phyloP scores from a whole-genome alignment of 2,888 invertebrate species.

The Drosophila nr. fundita region DNA sequence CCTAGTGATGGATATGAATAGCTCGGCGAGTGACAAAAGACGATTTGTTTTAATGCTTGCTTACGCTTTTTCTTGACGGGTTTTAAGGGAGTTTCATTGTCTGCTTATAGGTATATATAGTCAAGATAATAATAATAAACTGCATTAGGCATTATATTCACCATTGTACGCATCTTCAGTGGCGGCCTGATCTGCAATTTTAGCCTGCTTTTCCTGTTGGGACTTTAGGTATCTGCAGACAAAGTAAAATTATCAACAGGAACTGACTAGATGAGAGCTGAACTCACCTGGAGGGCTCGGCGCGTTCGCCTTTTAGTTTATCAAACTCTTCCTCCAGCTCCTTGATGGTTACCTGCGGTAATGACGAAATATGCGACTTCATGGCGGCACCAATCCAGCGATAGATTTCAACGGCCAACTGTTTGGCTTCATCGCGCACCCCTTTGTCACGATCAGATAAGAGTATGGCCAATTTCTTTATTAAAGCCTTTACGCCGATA shows the following conservation, averaged over 20 bases:
- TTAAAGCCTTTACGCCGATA: slow-evolving; percentile 93
- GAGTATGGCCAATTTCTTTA: slow-evolving; percentile 93
- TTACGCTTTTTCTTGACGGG: slow-evolving; percentile 29
- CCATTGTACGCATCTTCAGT: slow-evolving; percentile 85
- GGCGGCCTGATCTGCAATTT: slow-evolving; percentile 84
- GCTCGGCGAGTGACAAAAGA: slow-evolving; percentile 6
- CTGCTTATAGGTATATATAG: slow-evolving; percentile 29
- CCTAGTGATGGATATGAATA: slow-evolving; percentile 20
- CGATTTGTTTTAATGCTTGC: slow-evolving; percentile 6
- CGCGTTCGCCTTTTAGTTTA: slow-evolving; percentile 86
- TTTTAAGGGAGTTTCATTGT: slow-evolving; percentile 1
- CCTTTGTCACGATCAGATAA: slow-evolving; percentile 96
- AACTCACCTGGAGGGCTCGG: slow-evolving; percentile 81
- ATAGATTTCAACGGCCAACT: slow-evolving; percentile 96
- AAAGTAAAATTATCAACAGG: not conserved
- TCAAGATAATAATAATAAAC: not conserved
- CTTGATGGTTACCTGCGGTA: slow-evolving; percentile 95
- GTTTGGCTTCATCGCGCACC: slow-evolving; percentile 96
- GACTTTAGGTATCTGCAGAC: slow-evolving; percentile 82
- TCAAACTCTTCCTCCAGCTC: slow-evolving; percentile 96
- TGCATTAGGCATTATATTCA: slow-evolving; percentile 46
- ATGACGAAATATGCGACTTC: slow-evolving; percentile 92
- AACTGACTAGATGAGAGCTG: rapidly evolving
- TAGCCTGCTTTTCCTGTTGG: slow-evolving; percentile 84
- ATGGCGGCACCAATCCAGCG: slow-evolving; percentile 94